These are phyloP conservation scores for Onychostoma macrolepis DNA, from an alignment of 2,113 vertebrate genomes.

Conservation along the genomic window DNA sequence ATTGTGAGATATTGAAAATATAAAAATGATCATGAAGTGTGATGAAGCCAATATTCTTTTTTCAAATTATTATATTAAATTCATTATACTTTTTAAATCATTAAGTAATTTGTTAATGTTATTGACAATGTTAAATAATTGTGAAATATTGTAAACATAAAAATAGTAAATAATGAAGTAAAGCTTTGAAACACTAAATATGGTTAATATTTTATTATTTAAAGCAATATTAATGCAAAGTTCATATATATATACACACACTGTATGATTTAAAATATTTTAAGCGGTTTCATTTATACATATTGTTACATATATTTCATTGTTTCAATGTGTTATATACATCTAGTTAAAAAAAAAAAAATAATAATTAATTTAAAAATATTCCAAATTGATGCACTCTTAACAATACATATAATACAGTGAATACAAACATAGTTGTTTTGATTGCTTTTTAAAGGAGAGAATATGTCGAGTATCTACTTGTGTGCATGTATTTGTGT, in stretches of 20 bases:
- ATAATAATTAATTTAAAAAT: no score
- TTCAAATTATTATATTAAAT: no score
- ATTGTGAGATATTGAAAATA: no score
- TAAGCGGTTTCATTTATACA: no score
- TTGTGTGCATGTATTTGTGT: neutral
- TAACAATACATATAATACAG: slow-evolving; percentile 11
- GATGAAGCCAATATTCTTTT: no score
- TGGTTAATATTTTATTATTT: neutral
- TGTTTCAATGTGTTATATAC: neutral
- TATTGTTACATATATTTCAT: no score
- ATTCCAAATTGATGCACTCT: neutral
- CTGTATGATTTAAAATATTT: no score
- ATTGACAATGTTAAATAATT: neutral
- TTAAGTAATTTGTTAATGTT: no score
- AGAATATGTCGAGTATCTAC: neutral
- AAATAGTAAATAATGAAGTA: neutral
- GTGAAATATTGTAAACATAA: neutral
- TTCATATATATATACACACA: neutral
- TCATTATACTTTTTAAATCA: no score
- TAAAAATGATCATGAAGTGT: no score
- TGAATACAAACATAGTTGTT: neutral
- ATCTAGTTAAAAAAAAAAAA: neutral
- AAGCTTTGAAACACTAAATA: no score
- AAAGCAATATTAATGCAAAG: neutral
- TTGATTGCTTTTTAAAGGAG: slow-evolving; percentile 21